Conservation (phyloP, 2,113 vertebrate species). For the Nannobrachium achirus region DNA sequence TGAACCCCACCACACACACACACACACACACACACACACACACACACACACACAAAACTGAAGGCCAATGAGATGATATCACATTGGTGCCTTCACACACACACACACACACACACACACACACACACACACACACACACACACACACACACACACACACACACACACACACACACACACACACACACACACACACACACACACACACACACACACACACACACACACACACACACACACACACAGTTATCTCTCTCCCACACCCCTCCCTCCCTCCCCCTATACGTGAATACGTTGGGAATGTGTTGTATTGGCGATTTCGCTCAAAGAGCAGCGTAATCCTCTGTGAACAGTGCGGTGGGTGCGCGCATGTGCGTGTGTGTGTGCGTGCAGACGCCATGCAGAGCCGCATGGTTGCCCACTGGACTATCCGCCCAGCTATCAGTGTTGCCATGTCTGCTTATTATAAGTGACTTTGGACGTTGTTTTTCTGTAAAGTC, state of each 20-base stretch:
- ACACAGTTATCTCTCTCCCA: slow-evolving; percentile 33
- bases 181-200: background rate
- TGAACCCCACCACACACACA: slow-evolving; percentile 37
- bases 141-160: background rate
- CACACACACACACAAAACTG: slow-evolving; percentile 53
- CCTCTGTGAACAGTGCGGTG: slow-evolving; percentile 68
- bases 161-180: background rate
- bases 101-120: too few relatives aligned
- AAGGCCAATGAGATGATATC: slow-evolving; percentile 78
- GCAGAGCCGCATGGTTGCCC: slow-evolving; percentile 45
- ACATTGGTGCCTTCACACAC: slow-evolving; percentile 47
- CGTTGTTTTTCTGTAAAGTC: too few relatives aligned
- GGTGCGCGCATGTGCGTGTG: background rate
- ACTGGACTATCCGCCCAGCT: background rate
- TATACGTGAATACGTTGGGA: slow-evolving; percentile 72
- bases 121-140: background rate
- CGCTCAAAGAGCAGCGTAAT: slow-evolving; percentile 73
- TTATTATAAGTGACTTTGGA: too few relatives aligned
- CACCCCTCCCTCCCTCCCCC: slow-evolving; percentile 42
- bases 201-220: slow-evolving; percentile 5
- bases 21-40: slow-evolving; percentile 19
- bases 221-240: slow-evolving; percentile 33
- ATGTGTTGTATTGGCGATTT: slow-evolving; percentile 79
- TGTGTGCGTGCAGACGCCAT: background rate
- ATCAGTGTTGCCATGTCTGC: background rate